Percentiles rank a stretch among this genome's conserved stretches.
These are phyloP conservation scores for Tillus elongatus DNA, from an alignment of 2,888 invertebrate genomes.

Conservation along the genomic window DNA sequence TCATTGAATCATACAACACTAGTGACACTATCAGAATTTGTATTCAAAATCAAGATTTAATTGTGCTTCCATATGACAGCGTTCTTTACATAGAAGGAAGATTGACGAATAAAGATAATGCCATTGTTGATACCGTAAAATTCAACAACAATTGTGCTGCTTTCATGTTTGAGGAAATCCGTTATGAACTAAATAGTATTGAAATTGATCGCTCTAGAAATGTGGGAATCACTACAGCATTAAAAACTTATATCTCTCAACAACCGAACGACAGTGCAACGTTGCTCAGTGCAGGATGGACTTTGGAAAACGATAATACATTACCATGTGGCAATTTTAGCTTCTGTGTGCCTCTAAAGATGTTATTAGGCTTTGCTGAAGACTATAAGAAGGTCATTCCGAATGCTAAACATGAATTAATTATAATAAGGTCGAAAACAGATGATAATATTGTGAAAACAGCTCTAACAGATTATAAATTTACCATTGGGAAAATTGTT, in stretches of 20 bases:
- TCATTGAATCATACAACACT: slow-evolving; percentile 21
- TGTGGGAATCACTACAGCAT: slow-evolving; percentile 15
- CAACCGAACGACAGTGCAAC: slow-evolving; percentile 9
- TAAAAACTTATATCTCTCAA: slow-evolving; percentile 17
- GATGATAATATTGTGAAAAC: slow-evolving; percentile 24
- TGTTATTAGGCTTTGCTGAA: slow-evolving; percentile 20
- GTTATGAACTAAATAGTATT: slow-evolving; percentile 21
- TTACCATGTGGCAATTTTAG: slow-evolving; percentile 13
- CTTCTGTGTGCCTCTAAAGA: slow-evolving; percentile 18
- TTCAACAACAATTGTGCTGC: slow-evolving; percentile 14
- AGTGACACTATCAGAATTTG: slow-evolving; percentile 28
- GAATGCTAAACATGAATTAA: slow-evolving; percentile 36
- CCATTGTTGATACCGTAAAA: not conserved
- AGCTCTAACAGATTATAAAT: slow-evolving; percentile 9
- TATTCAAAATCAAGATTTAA: slow-evolving; percentile 23
- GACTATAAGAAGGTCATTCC: slow-evolving; percentile 22
- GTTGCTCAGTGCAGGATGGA: slow-evolving; percentile 16
- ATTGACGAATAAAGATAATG: slow-evolving; percentile 11
- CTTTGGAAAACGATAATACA: slow-evolving; percentile 7
- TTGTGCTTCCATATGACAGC: slow-evolving; percentile 19
- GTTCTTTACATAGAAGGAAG: slow-evolving; percentile 17
- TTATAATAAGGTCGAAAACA: slow-evolving; percentile 27
- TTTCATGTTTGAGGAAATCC: slow-evolving; percentile 14
- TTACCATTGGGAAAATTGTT: slow-evolving; percentile 16
- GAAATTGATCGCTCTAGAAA: slow-evolving; percentile 18